Base-by-base conservation (phyloP, 2,797 vertebrate genomes). In the Gastrophryne carolinensis region DNA sequence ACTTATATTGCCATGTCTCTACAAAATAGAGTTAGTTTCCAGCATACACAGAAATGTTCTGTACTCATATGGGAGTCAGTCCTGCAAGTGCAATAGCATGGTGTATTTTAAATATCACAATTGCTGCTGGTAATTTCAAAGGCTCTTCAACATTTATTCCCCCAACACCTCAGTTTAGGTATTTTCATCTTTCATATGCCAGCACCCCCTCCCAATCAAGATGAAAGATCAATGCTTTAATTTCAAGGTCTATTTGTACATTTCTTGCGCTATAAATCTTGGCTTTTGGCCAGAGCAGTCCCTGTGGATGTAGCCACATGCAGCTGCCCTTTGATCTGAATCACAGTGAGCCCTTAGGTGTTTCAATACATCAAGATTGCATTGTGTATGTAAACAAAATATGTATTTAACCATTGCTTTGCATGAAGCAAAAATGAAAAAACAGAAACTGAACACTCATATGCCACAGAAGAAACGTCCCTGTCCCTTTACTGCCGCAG, bases 311-410 rank as follows among this genome's bases (percentile, higher is more conserved):
- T 37, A n/a, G n/a, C 23, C 24, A 67, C 24, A 54, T 35, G 19
- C 21, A 27, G 53, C 21, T 56, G 39, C 5, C 13, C 3, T 44
- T 44, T 44, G 39, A 44, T 44, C 39, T 44, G 3, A 66, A 52
- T 30, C 21, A 67, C 50, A 41, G 65, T 41, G 35, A 77, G 67
- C 74, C 74, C 67, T 77, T 77, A 17, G 47, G 65, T 69, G 50
- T 57, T 11, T n/a, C 56, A 47, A 70, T 23, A 47, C 66, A 77
- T 58, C 66, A 57, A 44, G 63, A 54, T 27, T 67, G 17, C 24
- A 62, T 63, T 34, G 49, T 57, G 23, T 61, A 47, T 39, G 17
- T 41, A 47, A 47, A 47, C 44, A 47, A n/a, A 67, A 75, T 15
- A 30, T 3, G 41, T 67, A 32, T 60, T 61, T 29, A 23, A 49